These are phyloP conservation scores for Actinostola sp. DNA, from an alignment of 92 coral and sea anemone species.

Conservation along the genomic window DNA sequence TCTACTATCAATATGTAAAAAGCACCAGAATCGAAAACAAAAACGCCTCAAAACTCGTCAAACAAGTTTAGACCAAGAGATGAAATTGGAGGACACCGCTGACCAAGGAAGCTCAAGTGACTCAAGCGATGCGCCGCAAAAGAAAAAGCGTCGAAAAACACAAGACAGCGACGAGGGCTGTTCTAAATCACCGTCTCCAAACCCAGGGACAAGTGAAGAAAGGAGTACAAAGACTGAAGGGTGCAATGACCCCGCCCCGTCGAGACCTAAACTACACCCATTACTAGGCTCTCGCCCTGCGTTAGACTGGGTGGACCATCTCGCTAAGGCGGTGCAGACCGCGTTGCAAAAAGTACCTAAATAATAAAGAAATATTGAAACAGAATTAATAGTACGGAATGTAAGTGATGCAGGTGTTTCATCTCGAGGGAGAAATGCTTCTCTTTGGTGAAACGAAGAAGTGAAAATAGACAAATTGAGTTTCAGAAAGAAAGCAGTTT, in stretches of 20 bases:
- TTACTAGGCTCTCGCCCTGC: conserved; percentile 61
- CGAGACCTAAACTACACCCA: conserved; percentile 45
- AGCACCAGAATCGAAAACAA: conserved; percentile 65
- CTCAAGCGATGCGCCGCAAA: conserved; percentile 53
- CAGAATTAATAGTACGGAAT: not conserved
- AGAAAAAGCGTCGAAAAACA: conserved; percentile 62
- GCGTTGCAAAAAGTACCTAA: conserved; percentile 67
- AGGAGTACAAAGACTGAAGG: conserved; percentile 51
- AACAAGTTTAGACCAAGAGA: conserved; percentile 27
- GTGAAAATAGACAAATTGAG: not conserved
- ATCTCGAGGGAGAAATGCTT: no score
- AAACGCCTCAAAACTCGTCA: conserved; percentile 52
- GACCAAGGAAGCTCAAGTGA: conserved; percentile 19
- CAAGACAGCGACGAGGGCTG: conserved; percentile 45
- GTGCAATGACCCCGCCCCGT: conserved; percentile 16
- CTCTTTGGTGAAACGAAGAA: not conserved
- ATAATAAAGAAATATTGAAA: conserved; percentile 1
- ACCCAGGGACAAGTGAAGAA: conserved; percentile 62
- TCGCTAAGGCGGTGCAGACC: conserved; percentile 76
- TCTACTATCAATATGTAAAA: conserved; percentile 69
- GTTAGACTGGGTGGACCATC: conserved; percentile 75
- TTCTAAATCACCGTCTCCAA: conserved; percentile 17
- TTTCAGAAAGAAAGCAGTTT: not conserved
- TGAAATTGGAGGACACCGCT: conserved; percentile 19
- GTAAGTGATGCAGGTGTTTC: no score